Evolutionary conservation across 2,113 vertebrate species (phyloP), one percentile per base, ranked within the genome.

Genomic region (Dipodomys stephensi): DNA sequence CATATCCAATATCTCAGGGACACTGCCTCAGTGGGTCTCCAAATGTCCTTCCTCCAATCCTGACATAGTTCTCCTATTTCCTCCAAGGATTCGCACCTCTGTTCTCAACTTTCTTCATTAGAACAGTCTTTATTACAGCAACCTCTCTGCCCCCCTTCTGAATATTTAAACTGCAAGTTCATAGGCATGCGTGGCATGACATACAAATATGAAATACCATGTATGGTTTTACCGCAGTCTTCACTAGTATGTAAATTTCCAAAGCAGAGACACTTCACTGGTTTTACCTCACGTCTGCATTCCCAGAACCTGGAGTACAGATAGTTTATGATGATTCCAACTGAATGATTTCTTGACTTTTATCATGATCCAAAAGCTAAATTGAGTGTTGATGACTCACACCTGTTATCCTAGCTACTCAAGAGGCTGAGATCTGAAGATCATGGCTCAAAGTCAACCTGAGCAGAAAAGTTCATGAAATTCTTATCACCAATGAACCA

Each of bases 121-220:
- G 28, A 22, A 64, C 64, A 49, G 15, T 25, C 30, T 23, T 62
- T 62, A 12, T 68, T 35, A 3, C 53, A 8, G 3, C 20, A 49
- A 44, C 46, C 16, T 49, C 20, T 25, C 60, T 22, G 27, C 25
- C 39, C 6, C 22, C 32, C 13, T 19, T 16, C 65, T 18, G 0
- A 16, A 27, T 7, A 18, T 22, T 16, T 2, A 64, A 25, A 10
- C 39, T 13, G 8, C 20, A 0, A n/a, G 28, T 30, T 32, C 68
- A 46, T n/a, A 46, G 4, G 9, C 0, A 44, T 39, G 44, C 12
- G 3, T 7, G 16, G 69, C 0, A 4, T 28, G 28, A 0, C 6
- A 0, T 11, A 6, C 13, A 4, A 28, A 6, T 5, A 27, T 2
- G 44, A 46, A 77, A 22, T 23, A 60, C 53, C 6, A 60, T 32